Percentiles rank a stretch among this genome's conserved stretches.
These are phyloP conservation scores for Ceyx melanurus DNA, from an alignment of 2,113 vertebrate genomes.

Conservation along the genomic window DNA sequence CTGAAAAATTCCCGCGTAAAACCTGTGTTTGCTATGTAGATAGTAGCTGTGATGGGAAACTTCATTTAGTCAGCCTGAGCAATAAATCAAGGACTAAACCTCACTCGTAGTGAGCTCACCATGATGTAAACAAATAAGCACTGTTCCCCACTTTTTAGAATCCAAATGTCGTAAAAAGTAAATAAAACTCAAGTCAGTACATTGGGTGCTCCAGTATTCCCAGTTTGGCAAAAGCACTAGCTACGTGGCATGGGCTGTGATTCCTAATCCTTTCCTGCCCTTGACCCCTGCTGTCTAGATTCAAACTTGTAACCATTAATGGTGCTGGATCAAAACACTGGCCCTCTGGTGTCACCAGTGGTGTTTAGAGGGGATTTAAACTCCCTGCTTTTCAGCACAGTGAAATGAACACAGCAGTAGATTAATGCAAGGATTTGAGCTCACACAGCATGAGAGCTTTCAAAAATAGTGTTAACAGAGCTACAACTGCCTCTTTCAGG, in stretches of 20 bases:
- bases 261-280: slow-evolving; percentile 81
- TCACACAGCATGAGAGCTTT: slow-evolving; percentile 80
- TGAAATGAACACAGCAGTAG: slow-evolving; percentile 82
- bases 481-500: slow-evolving; percentile 71
- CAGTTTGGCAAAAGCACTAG: slow-evolving; percentile 69
- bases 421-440: slow-evolving; percentile 81
- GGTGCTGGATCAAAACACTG: slow-evolving; percentile 73
- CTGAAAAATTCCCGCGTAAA: not conserved
- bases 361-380: slow-evolving; percentile 82
- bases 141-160: slow-evolving; percentile 13
- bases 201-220: slow-evolving; percentile 49
- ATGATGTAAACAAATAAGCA: slow-evolving; percentile 1
- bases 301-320: slow-evolving; percentile 80
- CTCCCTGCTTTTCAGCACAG: slow-evolving; percentile 75
- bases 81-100: not conserved
- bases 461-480: slow-evolving; percentile 78
- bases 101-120: not conserved
- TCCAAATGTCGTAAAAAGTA: slow-evolving; percentile 44
- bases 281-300: slow-evolving; percentile 79
- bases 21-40: not conserved
- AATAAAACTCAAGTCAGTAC: slow-evolving; percentile 22
- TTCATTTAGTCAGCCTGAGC: not conserved
- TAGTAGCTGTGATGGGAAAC: not conserved
- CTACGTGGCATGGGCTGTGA: slow-evolving; percentile 73
- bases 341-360: slow-evolving; percentile 75